phyloP scores from a whole-genome alignment of 2,113 vertebrate species.

The Suncus etruscus region DNA sequence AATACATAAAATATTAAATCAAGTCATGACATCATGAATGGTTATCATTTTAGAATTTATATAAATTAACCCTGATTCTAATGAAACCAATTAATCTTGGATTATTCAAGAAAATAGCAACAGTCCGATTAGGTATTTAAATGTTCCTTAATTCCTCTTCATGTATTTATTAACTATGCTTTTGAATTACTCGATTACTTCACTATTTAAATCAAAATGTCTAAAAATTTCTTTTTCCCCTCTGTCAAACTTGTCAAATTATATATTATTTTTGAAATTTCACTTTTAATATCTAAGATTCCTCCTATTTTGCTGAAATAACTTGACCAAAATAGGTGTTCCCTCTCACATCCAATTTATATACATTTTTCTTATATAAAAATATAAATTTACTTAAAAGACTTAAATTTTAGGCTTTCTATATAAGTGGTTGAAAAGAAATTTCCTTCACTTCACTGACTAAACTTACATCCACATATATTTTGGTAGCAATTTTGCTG shows the following conservation, averaged over 20 bases:
- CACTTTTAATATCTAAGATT: neutral
- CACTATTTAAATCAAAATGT: neutral
- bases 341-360: neutral
- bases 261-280: neutral
- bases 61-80: neutral
- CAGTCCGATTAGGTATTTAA: neutral
- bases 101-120: neutral
- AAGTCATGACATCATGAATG: neutral
- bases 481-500: neutral
- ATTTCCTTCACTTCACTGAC: neutral
- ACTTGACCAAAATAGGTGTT: neutral
- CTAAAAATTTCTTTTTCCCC: neutral
- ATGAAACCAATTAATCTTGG: neutral
- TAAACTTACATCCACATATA: neutral
- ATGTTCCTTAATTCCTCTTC: neutral
- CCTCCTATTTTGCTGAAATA: neutral
- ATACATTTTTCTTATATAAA: slow-evolving; percentile 4
- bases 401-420: neutral
- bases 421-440: neutral
- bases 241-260: neutral
- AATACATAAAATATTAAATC: slow-evolving; percentile 23
- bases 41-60: neutral
- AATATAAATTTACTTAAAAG: neutral
- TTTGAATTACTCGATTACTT: neutral
- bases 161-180: neutral